These are phyloP conservation scores for Megaceryle torquata DNA, from an alignment of 2,113 vertebrate species.

Conservation along the genomic window DNA sequence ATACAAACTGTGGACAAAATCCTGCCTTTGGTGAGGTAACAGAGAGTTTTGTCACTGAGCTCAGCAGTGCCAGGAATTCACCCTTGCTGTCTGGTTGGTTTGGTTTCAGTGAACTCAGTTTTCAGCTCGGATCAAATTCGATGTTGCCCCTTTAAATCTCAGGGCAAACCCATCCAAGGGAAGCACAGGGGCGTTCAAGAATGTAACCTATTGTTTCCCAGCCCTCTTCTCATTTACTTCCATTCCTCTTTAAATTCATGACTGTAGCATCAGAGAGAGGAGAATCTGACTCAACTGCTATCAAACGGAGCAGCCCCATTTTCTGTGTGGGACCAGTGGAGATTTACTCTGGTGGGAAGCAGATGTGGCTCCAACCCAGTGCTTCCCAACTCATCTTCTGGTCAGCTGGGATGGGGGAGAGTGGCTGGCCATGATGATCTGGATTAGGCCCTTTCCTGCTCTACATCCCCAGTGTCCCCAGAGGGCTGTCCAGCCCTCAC, in stretches of 20 bases:
- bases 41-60: neutral
- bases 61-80: neutral
- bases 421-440: neutral
- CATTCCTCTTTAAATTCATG: neutral
- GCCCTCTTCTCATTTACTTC: neutral
- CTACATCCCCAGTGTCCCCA: fast-evolving
- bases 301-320: fast-evolving
- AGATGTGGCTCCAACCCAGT: neutral
- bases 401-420: neutral
- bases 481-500: neutral
- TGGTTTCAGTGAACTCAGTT: neutral
- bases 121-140: neutral
- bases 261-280: neutral
- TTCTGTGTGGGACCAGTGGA: neutral
- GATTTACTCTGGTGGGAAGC: neutral
- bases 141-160: neutral
- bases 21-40: neutral
- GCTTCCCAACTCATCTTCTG: neutral
- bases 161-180: neutral
- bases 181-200: neutral
- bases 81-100: neutral
- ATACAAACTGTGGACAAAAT: neutral
- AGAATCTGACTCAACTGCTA: neutral
- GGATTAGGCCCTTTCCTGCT: neutral
- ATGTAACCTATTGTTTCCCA: neutral